Percentiles rank a stretch among this genome's conserved stretches.
Evolutionary conservation across 1,140 invertebrate genomes (phyloP).

Genomic region (Drosophila takahashii): DNA sequence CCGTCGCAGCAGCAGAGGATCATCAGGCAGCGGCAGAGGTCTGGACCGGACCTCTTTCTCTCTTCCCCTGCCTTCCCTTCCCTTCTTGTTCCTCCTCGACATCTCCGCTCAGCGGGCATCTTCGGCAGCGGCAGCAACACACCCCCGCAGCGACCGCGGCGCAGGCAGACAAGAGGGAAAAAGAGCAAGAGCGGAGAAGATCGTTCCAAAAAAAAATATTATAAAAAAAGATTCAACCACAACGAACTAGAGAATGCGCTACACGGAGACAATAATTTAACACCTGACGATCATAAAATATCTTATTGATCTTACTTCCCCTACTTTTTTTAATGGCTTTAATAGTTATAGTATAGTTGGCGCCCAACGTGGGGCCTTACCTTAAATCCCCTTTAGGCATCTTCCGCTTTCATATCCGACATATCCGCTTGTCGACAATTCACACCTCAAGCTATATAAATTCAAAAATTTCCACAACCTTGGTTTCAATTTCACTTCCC

Average conservation of each 20-base stretch:
- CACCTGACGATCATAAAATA: neutral
- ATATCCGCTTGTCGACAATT: neutral
- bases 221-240: slow-evolving; percentile 1
- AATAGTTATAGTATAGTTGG: neutral
- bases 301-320: neutral
- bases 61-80: neutral
- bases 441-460: neutral
- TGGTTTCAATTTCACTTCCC: slow-evolving; percentile 9
- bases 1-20: slow-evolving; percentile 24
- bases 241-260: slow-evolving; percentile 21
- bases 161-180: slow-evolving; percentile 38
- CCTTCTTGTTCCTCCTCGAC: neutral
- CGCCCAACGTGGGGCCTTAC: neutral
- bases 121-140: slow-evolving; percentile 50
- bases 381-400: neutral
- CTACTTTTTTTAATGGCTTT: neutral
- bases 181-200: slow-evolving; percentile 40
- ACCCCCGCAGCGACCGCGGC: slow-evolving; percentile 59
- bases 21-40: slow-evolving; percentile 25
- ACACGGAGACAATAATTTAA: neutral
- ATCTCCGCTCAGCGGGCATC: slow-evolving; percentile 38
- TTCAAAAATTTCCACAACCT: neutral
- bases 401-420: slow-evolving; percentile 3
- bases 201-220: slow-evolving; percentile 27
- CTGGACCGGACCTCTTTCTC: slow-evolving; percentile 5